Percentiles rank a stretch among this genome's conserved stretches.
phyloP scores from a whole-genome alignment of 1,140 invertebrate genomes.

The Megalopta genalis region DNA sequence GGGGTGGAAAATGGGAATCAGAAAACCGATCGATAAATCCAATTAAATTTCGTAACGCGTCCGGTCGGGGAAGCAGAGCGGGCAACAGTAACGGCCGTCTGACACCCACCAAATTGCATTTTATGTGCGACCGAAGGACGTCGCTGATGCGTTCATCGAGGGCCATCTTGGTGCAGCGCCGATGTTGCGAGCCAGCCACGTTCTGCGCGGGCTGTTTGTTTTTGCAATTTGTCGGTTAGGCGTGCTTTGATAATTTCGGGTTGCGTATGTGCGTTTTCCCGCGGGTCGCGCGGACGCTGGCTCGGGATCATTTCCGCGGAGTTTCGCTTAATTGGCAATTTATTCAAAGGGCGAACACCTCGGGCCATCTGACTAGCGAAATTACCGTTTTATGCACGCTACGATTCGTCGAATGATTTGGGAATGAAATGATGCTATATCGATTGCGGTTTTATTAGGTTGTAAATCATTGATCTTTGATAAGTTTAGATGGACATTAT shows the following conservation, averaged over 20 bases:
- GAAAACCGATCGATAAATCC: slow-evolving; percentile 77
- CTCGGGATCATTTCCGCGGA: neutral
- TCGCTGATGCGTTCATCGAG: slow-evolving; percentile 29
- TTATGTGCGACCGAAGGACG: slow-evolving; percentile 56
- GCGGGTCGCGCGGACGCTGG: too few species aligned
- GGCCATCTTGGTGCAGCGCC: slow-evolving; percentile 30
- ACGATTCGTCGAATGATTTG: too few species aligned
- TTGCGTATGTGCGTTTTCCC: neutral
- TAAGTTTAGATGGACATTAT: too few species aligned
- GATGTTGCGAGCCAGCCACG: neutral
- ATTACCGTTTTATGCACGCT: too few species aligned
- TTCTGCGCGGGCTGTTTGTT: slow-evolving; percentile 10
- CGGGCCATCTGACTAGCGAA: neutral
- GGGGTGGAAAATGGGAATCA: slow-evolving; percentile 71
- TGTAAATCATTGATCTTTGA: too few species aligned
- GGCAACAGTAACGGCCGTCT: slow-evolving; percentile 41
- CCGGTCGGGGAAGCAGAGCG: slow-evolving; percentile 36
- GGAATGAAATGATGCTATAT: too few species aligned
- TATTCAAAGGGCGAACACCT: neutral
- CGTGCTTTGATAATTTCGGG: neutral
- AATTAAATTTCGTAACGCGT: slow-evolving; percentile 76
- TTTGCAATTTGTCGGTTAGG: slow-evolving; percentile 26
- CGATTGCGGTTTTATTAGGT: too few species aligned
- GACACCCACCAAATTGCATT: slow-evolving; percentile 70
- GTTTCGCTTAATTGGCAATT: neutral